Base-by-base conservation (phyloP, 2,888 invertebrate genomes). In the Rambutsinella grinnellia region DNA sequence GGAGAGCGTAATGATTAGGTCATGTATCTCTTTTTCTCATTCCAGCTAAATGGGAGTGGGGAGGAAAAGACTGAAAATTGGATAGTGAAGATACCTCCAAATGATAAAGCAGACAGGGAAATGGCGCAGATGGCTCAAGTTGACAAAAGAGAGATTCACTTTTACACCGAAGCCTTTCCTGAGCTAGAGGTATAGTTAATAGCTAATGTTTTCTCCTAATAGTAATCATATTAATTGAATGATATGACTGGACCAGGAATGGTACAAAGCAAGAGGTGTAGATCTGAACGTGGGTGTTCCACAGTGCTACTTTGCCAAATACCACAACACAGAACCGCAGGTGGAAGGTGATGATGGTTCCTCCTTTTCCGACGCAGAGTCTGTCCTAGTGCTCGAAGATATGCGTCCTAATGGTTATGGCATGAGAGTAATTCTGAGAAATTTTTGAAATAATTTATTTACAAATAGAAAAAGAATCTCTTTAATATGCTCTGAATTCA, bases 91-190 rank as follows among this genome's bases (percentile, higher is more conserved):
- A 84, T 84, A 46, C 83, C 83, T 58, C 82, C 82, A 28, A 82
- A 82, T 77, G 82, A 84, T 63, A 77, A 65, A 67, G 77, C 82
- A n/a, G 82, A 84, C 62, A 67, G 83, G 46, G 82, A 82, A 82
- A 82, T 84, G 82, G 82, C 83, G 24, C 83, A 82, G 66, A 79
- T 80, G 75, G 82, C 82, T 61, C 81, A 84, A 75, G 83, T 82
- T 56, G 83, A 82, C 69, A 81, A 80, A 65, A 67, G 83, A 46
- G 83, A 84, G 74, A 84, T 84, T 67, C 82, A 81, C 68, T 84
- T 84, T 76, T 84, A 84, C 66, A 84, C 83, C 8, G 81, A 84
- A 78, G 82, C 82, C 51, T 79, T 82, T 65, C 78, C 81, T 57
- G 79, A 82, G 75, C 65, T 83, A n/a, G 74, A 83, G 76, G 83